Conservation (phyloP, 2,888 invertebrate genomes). For the Diarsia dahlii region DNA sequence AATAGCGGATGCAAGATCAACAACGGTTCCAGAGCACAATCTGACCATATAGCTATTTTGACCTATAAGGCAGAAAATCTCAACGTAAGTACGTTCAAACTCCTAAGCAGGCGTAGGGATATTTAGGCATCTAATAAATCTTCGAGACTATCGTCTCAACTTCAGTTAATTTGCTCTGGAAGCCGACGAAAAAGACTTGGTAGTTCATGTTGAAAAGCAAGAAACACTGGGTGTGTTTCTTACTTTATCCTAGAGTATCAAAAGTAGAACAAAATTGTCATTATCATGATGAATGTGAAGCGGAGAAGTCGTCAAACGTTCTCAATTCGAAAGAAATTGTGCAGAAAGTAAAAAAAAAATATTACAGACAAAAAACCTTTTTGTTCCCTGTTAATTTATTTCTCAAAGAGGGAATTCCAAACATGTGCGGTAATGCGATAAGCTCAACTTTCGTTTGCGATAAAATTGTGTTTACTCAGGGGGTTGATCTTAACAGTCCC, state of each 20-base stretch:
- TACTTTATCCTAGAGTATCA: no score
- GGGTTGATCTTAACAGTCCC: slow-evolving; percentile 7
- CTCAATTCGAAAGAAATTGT: not conserved
- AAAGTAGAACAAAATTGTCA: not conserved
- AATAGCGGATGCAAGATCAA: slow-evolving; percentile 11
- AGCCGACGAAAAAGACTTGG: no score
- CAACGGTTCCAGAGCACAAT: slow-evolving; percentile 1
- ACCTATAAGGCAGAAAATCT: not conserved
- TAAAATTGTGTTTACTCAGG: slow-evolving; percentile 23
- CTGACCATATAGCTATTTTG: not conserved
- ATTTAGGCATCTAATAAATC: slow-evolving; percentile 5
- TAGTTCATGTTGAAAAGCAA: no score
- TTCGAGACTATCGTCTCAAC: not conserved
- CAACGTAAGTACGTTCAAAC: no score
- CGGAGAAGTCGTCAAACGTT: not conserved
- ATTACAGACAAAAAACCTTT: not conserved
- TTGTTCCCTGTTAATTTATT: not conserved
- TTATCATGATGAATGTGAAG: not conserved
- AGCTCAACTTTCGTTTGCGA: slow-evolving; percentile 13
- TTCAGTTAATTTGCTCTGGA: no score
- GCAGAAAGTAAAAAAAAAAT: not conserved
- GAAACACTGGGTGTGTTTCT: no score
- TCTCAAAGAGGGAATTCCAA: not conserved
- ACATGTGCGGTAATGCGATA: slow-evolving; percentile 37
- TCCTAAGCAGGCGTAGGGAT: no score